phyloP scores from a whole-genome alignment of 2,888 invertebrate genomes.

The Chrysolina oricalcia region DNA sequence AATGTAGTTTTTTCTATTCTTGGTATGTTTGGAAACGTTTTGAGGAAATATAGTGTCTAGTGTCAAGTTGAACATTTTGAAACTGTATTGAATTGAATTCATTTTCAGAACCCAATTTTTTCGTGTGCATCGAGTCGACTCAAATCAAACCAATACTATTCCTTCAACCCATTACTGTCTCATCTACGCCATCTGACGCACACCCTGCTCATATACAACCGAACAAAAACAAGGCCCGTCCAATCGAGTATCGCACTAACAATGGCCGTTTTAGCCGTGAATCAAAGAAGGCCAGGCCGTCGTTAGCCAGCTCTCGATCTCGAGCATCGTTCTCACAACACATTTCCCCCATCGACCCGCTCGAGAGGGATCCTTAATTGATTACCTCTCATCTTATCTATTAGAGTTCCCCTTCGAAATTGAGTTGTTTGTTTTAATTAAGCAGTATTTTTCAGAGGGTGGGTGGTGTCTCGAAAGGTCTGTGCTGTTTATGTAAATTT shows the following conservation, averaged over 20 bases:
- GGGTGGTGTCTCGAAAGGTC: conserved; percentile 2
- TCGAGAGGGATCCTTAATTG: conserved; percentile 39
- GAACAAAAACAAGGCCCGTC: conserved; percentile 10
- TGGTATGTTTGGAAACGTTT: no score
- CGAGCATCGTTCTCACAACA: conserved; percentile 31
- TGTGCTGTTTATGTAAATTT: neutral
- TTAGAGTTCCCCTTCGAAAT: conserved; percentile 33
- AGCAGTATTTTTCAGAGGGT: conserved; percentile 28
- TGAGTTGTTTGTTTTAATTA: conserved; percentile 50
- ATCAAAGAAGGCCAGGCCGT: conserved; percentile 8
- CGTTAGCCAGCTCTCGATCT: conserved; percentile 26
- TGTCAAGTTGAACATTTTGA: no score
- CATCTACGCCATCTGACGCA: neutral
- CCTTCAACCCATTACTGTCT: neutral
- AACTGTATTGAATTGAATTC: no score
- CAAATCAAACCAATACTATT: no score
- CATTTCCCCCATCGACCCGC: conserved; percentile 33
- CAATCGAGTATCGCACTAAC: conserved; percentile 8
- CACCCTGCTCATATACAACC: neutral
- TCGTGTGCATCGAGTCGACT: no score
- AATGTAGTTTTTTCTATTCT: no score
- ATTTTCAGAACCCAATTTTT: no score
- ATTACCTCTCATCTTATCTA: conserved; percentile 44
- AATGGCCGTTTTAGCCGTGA: conserved; percentile 12
- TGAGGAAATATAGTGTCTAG: no score